Evolutionary conservation across 2,888 invertebrate species (phyloP), one percentile per base, ranked within the genome.

Genomic region (Sisyra nigra): DNA sequence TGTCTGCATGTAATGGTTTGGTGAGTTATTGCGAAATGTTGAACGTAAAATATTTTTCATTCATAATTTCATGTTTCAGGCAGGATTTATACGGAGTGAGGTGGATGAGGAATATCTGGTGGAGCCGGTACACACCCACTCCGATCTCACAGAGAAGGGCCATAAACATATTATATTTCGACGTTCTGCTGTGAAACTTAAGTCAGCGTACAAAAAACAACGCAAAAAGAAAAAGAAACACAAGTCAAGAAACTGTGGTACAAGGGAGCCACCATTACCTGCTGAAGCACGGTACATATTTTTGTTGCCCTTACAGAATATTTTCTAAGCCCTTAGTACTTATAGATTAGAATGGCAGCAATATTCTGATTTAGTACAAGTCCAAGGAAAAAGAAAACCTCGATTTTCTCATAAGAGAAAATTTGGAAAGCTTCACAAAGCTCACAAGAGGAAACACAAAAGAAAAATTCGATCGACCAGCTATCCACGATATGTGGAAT

Each of bases 1-100:
- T 89, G 44, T 86, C 86, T 10, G 74, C 86, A 13, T 89, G 88
- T 59, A 72, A 81, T 57, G 88, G 88, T 55, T 65, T 88, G 71
- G 88, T 88, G 62, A 80, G 83, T 67, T 35, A 24, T 24, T 24
- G 7, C 7, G 3, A 24, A 24, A 24, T 7, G 7, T 24, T 24
- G 7, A 24, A 24, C 7, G 24, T 24, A 24, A 24, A n/a, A 33
- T 33, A 33, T 33, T 4, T 33, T 33, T 33, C 11, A 14, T 30
- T 44, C n/a, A 3, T 42, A 39, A 19, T 44, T 44, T 24, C 42
- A 46, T 34, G 13, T 40, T 43, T 46, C 41, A 82, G 82, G 72
- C 74, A 51, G 82, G 81, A 15, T 68, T 76, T 54, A 69, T 82
- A 47, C 33, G 33, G 3, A 68, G 73, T 54, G 76, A 76, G 13